Conservation (phyloP, 2,888 invertebrate genomes). For the Drosophila kambysellisi region DNA sequence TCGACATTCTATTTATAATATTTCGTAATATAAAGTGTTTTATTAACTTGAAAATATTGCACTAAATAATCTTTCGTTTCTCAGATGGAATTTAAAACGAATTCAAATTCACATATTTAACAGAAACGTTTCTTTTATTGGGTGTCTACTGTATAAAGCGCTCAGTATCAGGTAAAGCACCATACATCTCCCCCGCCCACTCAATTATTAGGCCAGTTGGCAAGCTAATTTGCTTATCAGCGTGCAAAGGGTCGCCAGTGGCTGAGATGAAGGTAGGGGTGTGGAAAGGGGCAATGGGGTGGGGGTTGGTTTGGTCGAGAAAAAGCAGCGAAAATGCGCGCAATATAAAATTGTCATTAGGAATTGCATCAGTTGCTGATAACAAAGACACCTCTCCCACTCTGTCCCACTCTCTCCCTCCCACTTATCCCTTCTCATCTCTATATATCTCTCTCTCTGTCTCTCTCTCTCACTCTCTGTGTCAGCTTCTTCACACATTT, state of each 20-base stretch:
- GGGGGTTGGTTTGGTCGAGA: neutral
- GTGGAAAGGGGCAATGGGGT: too few relatives aligned
- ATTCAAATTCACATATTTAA: neutral
- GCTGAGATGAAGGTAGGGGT: neutral
- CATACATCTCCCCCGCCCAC: conserved; percentile 10
- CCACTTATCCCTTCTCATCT: neutral
- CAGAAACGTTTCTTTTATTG: neutral
- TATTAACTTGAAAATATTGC: neutral
- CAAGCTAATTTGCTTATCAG: conserved; percentile 78
- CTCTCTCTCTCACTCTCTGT: neutral
- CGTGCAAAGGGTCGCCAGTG: conserved; percentile 15
- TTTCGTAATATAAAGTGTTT: neutral
- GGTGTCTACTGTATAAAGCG: neutral
- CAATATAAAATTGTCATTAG: conserved; percentile 74
- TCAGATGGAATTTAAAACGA: neutral
- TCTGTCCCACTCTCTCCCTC: neutral
- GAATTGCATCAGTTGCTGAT: conserved; percentile 52
- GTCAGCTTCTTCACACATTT: conserved; percentile 7
- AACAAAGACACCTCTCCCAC: conserved; percentile 27
- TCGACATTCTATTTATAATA: neutral
- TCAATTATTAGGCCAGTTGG: conserved; percentile 72
- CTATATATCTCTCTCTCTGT: neutral
- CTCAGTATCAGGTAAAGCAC: conserved; percentile 27
- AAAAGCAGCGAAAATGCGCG: conserved; percentile 57
- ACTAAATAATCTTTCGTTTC: neutral